Evolutionary conservation across 1,140 invertebrate genomes (phyloP).

Genomic region (Pseudoatta argentina): DNA sequence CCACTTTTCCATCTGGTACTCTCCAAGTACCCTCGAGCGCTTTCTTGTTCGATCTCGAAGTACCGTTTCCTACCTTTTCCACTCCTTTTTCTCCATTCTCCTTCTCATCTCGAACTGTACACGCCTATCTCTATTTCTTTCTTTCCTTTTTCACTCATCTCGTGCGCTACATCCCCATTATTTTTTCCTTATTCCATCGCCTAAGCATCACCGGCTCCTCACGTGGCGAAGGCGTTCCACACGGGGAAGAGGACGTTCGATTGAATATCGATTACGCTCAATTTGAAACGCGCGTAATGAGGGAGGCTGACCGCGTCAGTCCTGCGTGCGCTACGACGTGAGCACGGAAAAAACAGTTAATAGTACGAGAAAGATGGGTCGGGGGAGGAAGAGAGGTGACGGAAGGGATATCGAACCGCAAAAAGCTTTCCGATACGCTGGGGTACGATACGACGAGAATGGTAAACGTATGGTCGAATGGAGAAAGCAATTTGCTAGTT

Average conservation of each 20-base stretch:
- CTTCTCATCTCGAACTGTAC: constrained; percentile 11
- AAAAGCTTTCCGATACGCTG: constrained; percentile 73
- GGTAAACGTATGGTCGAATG: constrained; percentile 48
- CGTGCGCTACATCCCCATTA: constrained; percentile 35
- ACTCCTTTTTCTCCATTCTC: not conserved
- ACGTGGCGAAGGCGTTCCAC: constrained; percentile 36
- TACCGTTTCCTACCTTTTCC: constrained; percentile 52
- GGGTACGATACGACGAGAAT: constrained; percentile 13
- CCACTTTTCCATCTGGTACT: constrained; percentile 76
- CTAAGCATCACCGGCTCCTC: not conserved
- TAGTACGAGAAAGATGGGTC: constrained; percentile 42
- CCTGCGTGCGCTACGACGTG: constrained; percentile 18
- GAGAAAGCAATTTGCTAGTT: constrained; percentile 72
- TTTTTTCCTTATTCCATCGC: constrained; percentile 40
- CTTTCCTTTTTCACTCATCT: constrained; percentile 1
- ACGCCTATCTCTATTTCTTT: constrained; percentile 1
- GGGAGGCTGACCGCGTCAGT: constrained; percentile 48
- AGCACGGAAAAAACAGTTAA: constrained; percentile 63
- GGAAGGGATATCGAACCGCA: constrained; percentile 63
- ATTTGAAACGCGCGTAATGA: constrained; percentile 70
- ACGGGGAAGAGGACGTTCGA: constrained; percentile 54
- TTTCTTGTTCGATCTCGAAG: constrained; percentile 79
- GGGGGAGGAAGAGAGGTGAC: not conserved
- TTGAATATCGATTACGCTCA: constrained; percentile 73
- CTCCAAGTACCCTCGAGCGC: constrained; percentile 76